Evolutionary conservation across 2,113 vertebrate genomes (phyloP), one percentile per base, ranked within the genome.

Genomic region (Perca schrenkii): DNA sequence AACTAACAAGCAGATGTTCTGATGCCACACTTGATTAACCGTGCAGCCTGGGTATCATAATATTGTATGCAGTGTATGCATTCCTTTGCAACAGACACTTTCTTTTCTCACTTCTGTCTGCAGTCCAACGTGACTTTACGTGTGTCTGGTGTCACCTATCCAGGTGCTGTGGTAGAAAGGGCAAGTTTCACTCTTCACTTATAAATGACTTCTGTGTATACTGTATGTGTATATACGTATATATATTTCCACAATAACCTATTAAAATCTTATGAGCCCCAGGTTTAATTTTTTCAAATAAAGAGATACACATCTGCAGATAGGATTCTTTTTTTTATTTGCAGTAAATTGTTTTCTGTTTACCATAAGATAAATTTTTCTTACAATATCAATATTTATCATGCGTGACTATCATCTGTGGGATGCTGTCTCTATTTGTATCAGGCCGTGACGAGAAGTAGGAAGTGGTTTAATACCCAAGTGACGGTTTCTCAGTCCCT

Each of bases 101-200:
- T 84, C 84, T 62, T 46, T 81, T 91, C 17, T 91, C 78, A 87
- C 70, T 83, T 87, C 75, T 83, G 61, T 65, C 7, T 78, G 4
- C 66, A 62, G 14, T 52, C 17, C 0, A 52, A 22, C 6, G 6
- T 54, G 67, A 58, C 21, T 65, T 43, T 80, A n/a, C 1, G 4
- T 7, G 19, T 64, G 36, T 63, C 25, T 60, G 1, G 0, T 63
- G 13, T 50, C 31, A 56, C 8, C 11, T n/a, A 4, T 67, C 19
- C 43, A 73, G 63, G 47, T 70, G 61, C 46, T 65, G n/a, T 22
- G 22, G 58, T 46, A 21, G 36, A 72, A 69, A 79, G 22, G 4
- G 43, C 76, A 73, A 63, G 22, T 78, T 65, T 78, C 46, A 40
- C 17, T 5, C 31, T 31, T 77, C 4, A 52, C 21, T 75, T 64